Conservation (phyloP, 2,888 invertebrate species). For the Yponomeuta plumbellus region DNA sequence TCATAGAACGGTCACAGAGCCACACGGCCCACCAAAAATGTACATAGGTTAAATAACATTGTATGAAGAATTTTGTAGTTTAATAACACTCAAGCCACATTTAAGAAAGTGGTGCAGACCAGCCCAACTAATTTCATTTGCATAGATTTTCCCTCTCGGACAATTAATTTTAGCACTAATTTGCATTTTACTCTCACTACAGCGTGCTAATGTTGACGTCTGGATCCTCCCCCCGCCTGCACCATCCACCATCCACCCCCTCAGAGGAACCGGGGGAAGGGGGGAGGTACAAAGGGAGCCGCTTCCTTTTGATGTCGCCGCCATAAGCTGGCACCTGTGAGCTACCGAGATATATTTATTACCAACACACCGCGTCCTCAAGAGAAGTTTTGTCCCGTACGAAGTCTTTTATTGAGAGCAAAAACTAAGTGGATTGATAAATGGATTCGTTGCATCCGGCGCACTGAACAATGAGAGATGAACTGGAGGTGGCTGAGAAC, state of each 20-base stretch:
- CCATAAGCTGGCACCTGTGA: conserved; percentile 45
- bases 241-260: conserved; percentile 7
- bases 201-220: conserved; percentile 56
- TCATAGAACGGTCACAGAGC: no score
- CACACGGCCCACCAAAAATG: no score
- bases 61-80: no score
- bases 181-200: conserved; percentile 28
- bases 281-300: conserved; percentile 44
- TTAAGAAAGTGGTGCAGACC: no score
- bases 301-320: conserved; percentile 52
- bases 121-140: neutral
- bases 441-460: conserved; percentile 11
- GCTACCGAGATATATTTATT: conserved; percentile 23
- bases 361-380: neutral
- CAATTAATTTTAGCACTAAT: neutral
- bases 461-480: neutral
- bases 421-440: conserved; percentile 14
- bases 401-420: conserved; percentile 14
- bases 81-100: no score
- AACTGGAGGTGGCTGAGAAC: neutral
- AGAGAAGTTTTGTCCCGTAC: conserved; percentile 10
- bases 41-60: no score
- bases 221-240: neutral
- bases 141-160: neutral
- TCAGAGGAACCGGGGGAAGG: conserved; percentile 22